Evolutionary conservation across 2,113 vertebrate species (phyloP).

Genomic region (Notothenia rossii): DNA sequence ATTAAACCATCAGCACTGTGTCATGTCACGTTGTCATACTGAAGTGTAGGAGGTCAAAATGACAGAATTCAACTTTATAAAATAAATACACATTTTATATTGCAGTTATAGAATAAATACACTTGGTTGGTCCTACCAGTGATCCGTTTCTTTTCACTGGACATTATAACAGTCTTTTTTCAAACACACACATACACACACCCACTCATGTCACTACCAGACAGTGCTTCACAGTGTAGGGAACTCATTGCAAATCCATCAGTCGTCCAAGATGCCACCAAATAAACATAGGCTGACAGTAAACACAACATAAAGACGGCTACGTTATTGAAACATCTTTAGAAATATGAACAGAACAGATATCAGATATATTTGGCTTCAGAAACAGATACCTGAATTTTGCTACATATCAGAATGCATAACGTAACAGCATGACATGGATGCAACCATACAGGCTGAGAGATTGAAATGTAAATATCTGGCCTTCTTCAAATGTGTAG

Average conservation of each 20-base stretch:
- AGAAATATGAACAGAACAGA: constrained; percentile 63
- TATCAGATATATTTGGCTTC: constrained; percentile 78
- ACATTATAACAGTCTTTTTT: constrained; percentile 52
- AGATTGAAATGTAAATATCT: constrained; percentile 10
- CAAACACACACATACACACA: background rate
- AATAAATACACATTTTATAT: constrained; percentile 71
- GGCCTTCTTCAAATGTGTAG: constrained; percentile 16
- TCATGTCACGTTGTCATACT: constrained; percentile 6
- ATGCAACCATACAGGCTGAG: constrained; percentile 29
- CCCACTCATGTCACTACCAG: constrained; percentile 19
- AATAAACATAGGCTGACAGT: constrained; percentile 52
- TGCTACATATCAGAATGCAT: constrained; percentile 71
- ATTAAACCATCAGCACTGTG: constrained; percentile 30
- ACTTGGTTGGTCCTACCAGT: constrained; percentile 30
- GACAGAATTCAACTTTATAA: constrained; percentile 43
- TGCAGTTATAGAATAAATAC: constrained; percentile 61
- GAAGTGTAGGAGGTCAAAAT: constrained; percentile 24
- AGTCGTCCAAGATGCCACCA: constrained; percentile 30
- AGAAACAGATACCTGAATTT: constrained; percentile 79
- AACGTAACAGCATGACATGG: constrained; percentile 60
- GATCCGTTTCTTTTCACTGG: constrained; percentile 20
- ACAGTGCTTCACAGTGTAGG: constrained; percentile 72
- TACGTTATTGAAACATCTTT: constrained; percentile 50
- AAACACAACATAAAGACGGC: constrained; percentile 37
- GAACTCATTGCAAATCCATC: constrained; percentile 59